Conservation (phyloP, 1,140 invertebrate species). For the Drosophila repletoides region DNA sequence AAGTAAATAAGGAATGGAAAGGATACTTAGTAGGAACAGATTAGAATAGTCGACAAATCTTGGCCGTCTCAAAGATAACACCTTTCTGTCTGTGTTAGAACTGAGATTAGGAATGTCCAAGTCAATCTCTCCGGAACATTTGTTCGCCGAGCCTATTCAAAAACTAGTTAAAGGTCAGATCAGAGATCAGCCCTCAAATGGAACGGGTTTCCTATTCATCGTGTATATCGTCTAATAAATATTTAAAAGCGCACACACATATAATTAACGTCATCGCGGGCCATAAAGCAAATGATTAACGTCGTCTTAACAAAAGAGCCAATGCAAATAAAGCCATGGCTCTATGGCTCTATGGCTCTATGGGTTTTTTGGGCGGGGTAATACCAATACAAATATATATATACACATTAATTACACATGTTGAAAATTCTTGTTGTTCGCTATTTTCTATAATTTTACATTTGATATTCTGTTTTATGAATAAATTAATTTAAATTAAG, state of each 20-base stretch:
- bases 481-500: conserved; percentile 81
- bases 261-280: conserved; percentile 63
- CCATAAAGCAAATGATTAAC: conserved; percentile 66
- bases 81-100: no score
- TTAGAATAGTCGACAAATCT: no score
- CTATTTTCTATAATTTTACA: conserved; percentile 66
- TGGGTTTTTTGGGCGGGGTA: no score
- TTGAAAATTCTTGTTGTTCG: conserved; percentile 34
- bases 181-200: conserved; percentile 11
- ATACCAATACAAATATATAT: no score
- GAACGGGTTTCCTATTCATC: conserved; percentile 50
- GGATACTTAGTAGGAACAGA: no score
- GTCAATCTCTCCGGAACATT: no score
- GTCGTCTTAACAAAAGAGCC: conserved; percentile 54
- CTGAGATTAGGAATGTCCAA: no score
- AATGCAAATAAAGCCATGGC: conserved; percentile 39
- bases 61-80: no score
- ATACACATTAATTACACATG: conserved; percentile 42
- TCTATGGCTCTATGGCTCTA: not conserved
- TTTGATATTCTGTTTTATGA: conserved; percentile 67
- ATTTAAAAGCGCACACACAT: conserved; percentile 55
- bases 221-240: conserved; percentile 53
- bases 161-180: conserved; percentile 40
- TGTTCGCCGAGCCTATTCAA: not conserved
- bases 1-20: no score